phyloP scores from a whole-genome alignment of 2,113 vertebrate genomes.

The Gopherus evgoodei region DNA sequence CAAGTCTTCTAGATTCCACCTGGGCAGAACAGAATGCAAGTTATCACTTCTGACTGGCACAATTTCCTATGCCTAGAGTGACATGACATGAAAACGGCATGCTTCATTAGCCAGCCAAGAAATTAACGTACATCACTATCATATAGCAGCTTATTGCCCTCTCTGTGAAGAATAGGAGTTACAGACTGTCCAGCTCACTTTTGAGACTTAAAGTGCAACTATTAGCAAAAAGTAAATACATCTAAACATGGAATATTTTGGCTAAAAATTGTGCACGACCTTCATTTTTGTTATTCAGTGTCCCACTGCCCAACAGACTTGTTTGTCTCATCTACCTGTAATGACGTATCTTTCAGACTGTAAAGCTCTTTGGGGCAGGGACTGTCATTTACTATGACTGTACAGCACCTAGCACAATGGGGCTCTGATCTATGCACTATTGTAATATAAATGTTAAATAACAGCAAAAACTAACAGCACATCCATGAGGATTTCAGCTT shows the following conservation, averaged over 20 bases:
- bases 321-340: not conserved
- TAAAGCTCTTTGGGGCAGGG: not conserved
- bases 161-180: not conserved
- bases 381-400: not conserved
- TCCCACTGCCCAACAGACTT: not conserved
- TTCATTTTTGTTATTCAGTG: fast-evolving
- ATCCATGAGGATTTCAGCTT: not conserved
- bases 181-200: not conserved
- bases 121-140: conserved; percentile 40
- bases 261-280: not conserved
- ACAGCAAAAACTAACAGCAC: not conserved
- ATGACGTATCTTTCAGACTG: not conserved
- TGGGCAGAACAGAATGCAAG: conserved; percentile 71
- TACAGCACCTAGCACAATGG: not conserved
- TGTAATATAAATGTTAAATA: not conserved
- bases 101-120: conserved; percentile 70
- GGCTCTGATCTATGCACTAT: not conserved
- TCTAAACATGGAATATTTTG: not conserved
- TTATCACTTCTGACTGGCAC: conserved; percentile 68
- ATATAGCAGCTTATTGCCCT: not conserved
- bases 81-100: conserved; percentile 41
- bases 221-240: not conserved
- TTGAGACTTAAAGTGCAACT: not conserved
- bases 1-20: conserved; percentile 60
- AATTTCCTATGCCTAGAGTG: conserved; percentile 48